These are phyloP conservation scores for Thamnaconus septentrionalis DNA, from an alignment of 2,113 vertebrate genomes.

Conservation along the genomic window DNA sequence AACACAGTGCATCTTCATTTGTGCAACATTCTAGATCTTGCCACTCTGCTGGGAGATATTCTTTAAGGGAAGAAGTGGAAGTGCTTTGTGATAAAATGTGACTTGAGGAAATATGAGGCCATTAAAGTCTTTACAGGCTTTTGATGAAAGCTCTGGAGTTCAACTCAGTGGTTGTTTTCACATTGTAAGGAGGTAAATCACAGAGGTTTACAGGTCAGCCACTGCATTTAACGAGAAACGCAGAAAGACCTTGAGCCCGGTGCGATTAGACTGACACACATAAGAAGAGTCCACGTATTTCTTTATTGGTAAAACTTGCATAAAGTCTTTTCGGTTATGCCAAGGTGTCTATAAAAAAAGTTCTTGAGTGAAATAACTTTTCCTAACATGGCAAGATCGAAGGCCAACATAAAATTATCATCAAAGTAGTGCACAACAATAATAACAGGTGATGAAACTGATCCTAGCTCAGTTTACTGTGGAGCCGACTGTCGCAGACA, in stretches of 20 bases:
- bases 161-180: too few species aligned
- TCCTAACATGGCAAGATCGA: background rate
- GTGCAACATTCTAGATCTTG: too few species aligned
- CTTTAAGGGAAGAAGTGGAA: too few species aligned
- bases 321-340: background rate
- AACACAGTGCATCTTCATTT: too few species aligned
- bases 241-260: background rate
- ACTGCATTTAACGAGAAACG: slow-evolving; percentile 9
- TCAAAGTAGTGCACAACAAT: background rate
- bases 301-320: slow-evolving; percentile 6
- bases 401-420: too few species aligned
- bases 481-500: background rate
- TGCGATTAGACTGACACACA: slow-evolving; percentile 8
- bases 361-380: background rate
- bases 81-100: too few species aligned
- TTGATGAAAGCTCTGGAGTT: too few species aligned
- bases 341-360: background rate
- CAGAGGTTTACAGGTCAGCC: slow-evolving; percentile 1
- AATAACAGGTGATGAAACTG: slow-evolving; percentile 1
- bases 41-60: too few species aligned
- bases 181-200: slow-evolving; percentile 1
- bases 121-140: too few species aligned
- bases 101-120: too few species aligned
- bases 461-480: background rate
- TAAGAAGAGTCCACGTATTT: background rate